These are phyloP conservation scores for Heliconius eleuchia DNA, from an alignment of 1,140 invertebrate species.

Conservation along the genomic window DNA sequence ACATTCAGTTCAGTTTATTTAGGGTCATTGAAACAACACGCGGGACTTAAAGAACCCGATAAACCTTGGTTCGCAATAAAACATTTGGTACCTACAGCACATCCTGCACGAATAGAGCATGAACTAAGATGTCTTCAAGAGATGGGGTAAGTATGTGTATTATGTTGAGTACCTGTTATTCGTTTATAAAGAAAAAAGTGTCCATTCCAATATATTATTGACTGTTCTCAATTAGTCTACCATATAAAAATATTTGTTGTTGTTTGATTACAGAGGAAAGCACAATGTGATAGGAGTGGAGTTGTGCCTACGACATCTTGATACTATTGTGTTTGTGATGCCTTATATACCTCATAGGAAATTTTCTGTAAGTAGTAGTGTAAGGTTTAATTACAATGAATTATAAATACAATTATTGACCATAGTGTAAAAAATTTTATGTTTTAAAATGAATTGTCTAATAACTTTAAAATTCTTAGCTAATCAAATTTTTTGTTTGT, in stretches of 20 bases:
- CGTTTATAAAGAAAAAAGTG: background rate
- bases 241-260: no score
- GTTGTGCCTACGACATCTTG: conserved; percentile 88
- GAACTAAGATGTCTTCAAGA: conserved; percentile 90
- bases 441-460: no score
- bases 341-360: conserved; percentile 92
- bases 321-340: conserved; percentile 95
- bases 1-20: conserved; percentile 92
- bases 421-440: no score
- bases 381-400: no score
- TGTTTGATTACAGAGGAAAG: conserved; percentile 84
- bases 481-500: no score
- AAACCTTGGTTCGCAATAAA: conserved; percentile 88
- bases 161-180: background rate
- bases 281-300: conserved; percentile 92
- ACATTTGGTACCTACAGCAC: conserved; percentile 91
- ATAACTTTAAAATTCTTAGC: no score
- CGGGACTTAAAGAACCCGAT: conserved; percentile 76
- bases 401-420: no score
- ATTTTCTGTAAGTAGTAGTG: conserved; percentile 85
- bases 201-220: background rate
- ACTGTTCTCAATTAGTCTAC: background rate
- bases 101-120: conserved; percentile 88
- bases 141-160: conserved; percentile 85
- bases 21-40: conserved; percentile 84